Evolutionary conservation across 1,140 invertebrate species (phyloP).

Genomic region (Anagrus nilaparvatae): DNA sequence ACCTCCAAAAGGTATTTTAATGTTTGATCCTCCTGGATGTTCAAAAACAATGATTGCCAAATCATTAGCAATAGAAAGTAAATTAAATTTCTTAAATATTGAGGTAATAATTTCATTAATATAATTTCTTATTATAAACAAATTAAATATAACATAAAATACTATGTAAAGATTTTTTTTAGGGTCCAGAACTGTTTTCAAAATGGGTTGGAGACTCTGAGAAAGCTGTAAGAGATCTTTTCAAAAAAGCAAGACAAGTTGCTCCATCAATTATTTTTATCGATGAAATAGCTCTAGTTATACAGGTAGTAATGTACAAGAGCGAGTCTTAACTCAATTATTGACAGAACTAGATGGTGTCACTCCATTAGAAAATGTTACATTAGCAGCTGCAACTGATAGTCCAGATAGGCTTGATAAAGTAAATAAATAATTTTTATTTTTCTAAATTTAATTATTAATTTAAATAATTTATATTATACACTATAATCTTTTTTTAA

Average conservation of each 20-base stretch:
- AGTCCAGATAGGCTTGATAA: constrained; percentile 84
- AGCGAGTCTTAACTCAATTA: constrained; percentile 77
- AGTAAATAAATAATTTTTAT: constrained; percentile 40
- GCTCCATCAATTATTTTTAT: constrained; percentile 95
- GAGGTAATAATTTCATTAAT: constrained; percentile 49
- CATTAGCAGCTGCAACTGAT: constrained; percentile 94
- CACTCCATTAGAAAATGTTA: constrained; percentile 71
- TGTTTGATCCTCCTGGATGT: constrained; percentile 97
- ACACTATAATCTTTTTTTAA: no score
- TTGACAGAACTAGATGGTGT: constrained; percentile 89
- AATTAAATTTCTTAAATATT: constrained; percentile 83
- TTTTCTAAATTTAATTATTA: not conserved
- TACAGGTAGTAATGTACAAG: constrained; percentile 56
- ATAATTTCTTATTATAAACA: no score
- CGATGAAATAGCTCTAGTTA: constrained; percentile 82
- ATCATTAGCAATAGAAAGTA: constrained; percentile 89
- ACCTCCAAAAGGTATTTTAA: constrained; percentile 86
- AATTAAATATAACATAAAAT: no score
- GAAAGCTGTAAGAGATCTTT: constrained; percentile 80
- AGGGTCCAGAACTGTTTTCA: constrained; percentile 82
- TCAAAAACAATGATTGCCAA: constrained; percentile 95
- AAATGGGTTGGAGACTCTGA: constrained; percentile 99
- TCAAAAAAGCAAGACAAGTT: constrained; percentile 82
- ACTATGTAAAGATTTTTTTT: no score
- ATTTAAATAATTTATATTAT: no score